Base-by-base conservation (phyloP, 2,888 invertebrate genomes). In the Protodeltote pygarga region DNA sequence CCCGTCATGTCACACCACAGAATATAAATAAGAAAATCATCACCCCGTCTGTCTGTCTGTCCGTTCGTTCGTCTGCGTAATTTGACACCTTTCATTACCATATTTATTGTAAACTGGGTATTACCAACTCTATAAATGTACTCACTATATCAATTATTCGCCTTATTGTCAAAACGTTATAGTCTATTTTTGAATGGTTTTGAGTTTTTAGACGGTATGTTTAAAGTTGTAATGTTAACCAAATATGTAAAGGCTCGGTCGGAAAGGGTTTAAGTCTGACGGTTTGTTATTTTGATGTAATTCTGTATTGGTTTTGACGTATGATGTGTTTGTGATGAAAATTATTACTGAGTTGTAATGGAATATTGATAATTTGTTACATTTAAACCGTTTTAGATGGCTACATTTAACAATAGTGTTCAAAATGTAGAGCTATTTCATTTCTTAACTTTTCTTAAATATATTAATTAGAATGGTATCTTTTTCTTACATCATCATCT, bases 81-180 rank as follows among this genome's bases (percentile, higher is more conserved):
- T 89, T 89, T 90, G 89, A 89, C 89, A 89, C 89, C 87, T 89
- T 87, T 86, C 89, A 90, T 89, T 90, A 89, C 88, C 89, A 90
- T 90, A 89, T 88, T 88, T 89, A 89, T 90, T 87, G 83, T 86
- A 67, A 73, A 80, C 71, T 71, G 64, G 58, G 34, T 60, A 44
- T 61, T 39, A 71, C 71, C 38, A 69, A 42, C 33, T 15, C 8
- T 35, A 10, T 10, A n/a, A n/a, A n/a, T 32, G 11, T 39, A 32
- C 34, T 32, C n/a, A 31, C 17, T 0, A 8, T 8, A 9, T 8
- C 3, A 21, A 2, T 8, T 6, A 32, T 2, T 9, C 3, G 14
- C 17, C 19, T 46, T 50, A 40, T 38, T 5, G 0, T 11, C 5
- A 27, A 8, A 6, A 0, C 0, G 1, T 34, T 71, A 70, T 48